Evolutionary conservation across 1,140 invertebrate genomes (phyloP).

Genomic region (Neodiprion pinetum): DNA sequence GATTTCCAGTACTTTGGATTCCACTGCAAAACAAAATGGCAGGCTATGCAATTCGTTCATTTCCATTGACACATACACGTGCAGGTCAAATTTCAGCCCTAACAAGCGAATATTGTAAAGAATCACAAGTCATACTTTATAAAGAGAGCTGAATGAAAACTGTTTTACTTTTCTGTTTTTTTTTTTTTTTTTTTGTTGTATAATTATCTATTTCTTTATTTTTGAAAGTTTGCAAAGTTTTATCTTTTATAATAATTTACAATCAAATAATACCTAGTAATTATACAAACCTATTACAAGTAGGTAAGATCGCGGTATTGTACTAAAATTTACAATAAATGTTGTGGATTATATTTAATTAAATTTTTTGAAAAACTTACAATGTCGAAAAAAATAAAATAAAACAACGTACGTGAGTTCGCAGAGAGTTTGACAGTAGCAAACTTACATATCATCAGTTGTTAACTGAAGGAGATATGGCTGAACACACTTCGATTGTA

Average conservation of each 20-base stretch:
- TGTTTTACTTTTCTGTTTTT: neutral
- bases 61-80: neutral
- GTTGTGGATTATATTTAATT: slow-evolving; percentile 42
- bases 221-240: neutral
- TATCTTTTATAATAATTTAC: neutral
- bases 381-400: slow-evolving; percentile 44
- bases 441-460: neutral
- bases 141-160: neutral
- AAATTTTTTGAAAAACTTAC: slow-evolving; percentile 48
- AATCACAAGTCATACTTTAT: too few relatives aligned
- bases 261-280: neutral
- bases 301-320: neutral
- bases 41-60: neutral
- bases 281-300: neutral
- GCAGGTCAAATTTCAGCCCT: too few relatives aligned
- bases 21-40: neutral
- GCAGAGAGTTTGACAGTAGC: neutral
- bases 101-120: too few relatives aligned
- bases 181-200: too few relatives aligned
- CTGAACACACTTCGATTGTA: too few relatives aligned
- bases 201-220: neutral
- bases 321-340: neutral
- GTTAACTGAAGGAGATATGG: neutral
- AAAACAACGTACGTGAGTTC: slow-evolving; percentile 30
- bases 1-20: neutral